These are phyloP conservation scores for Cybosia mesomella DNA, from an alignment of 2,888 invertebrate species.

Conservation along the genomic window DNA sequence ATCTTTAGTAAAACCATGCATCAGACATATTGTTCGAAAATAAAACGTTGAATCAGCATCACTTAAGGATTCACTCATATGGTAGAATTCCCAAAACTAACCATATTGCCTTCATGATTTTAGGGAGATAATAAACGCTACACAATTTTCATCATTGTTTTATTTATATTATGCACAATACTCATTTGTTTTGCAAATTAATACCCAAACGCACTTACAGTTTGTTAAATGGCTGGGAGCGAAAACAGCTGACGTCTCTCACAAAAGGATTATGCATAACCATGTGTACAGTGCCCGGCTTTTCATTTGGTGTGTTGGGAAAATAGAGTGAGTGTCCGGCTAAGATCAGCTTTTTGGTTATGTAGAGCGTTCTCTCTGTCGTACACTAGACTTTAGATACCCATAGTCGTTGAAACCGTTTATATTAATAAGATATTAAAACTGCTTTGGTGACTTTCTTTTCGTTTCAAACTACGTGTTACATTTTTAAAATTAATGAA, in stretches of 20 bases:
- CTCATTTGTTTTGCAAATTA: slow-evolving; percentile 82
- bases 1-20: too few species aligned
- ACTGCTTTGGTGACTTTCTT: too few species aligned
- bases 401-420: too few species aligned
- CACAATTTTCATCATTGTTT: slow-evolving; percentile 49
- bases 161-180: slow-evolving; percentile 57
- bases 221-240: slow-evolving; percentile 71
- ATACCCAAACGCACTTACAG: slow-evolving; percentile 74
- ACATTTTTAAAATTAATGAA: too few species aligned
- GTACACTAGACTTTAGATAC: too few species aligned
- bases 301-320: slow-evolving; percentile 40
- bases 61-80: slow-evolving; percentile 23
- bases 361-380: too few species aligned
- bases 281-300: slow-evolving; percentile 33
- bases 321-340: slow-evolving; percentile 27
- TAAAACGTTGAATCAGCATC: background rate
- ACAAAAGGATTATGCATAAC: slow-evolving; percentile 56
- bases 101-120: slow-evolving; percentile 48
- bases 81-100: slow-evolving; percentile 22
- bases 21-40: background rate
- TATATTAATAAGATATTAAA: too few species aligned
- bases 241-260: slow-evolving; percentile 69
- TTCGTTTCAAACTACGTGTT: too few species aligned
- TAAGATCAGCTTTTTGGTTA: too few species aligned
- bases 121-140: slow-evolving; percentile 43